Evolutionary conservation across 2,113 vertebrate species (phyloP).

Genomic region (Salminus brasiliensis): DNA sequence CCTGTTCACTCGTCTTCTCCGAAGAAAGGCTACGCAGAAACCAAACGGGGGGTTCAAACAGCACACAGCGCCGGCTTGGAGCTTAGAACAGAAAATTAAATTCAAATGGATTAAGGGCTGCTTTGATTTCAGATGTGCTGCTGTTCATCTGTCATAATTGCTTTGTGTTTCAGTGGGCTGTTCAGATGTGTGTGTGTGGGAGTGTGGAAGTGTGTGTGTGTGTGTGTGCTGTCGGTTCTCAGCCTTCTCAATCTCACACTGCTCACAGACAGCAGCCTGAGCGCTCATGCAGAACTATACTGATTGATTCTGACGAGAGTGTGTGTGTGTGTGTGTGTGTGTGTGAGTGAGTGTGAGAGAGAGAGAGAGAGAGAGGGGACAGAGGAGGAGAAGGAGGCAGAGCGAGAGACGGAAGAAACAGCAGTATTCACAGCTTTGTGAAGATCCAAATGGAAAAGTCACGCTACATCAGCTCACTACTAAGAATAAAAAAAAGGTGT

Average conservation of each 20-base stretch:
- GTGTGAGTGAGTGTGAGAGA: background rate
- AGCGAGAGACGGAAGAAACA: background rate
- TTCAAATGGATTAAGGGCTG: constrained; percentile 68
- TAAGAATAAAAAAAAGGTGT: background rate
- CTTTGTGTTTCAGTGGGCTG: constrained; percentile 55
- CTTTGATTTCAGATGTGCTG: constrained; percentile 64
- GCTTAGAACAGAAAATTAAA: constrained; percentile 60
- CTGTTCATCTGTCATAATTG: constrained; percentile 70
- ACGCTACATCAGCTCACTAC: background rate
- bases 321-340: constrained; percentile 33
- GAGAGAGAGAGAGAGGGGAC: constrained; percentile 13
- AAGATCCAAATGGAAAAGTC: constrained; percentile 20
- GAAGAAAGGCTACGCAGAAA: constrained; percentile 18
- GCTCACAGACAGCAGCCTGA: constrained; percentile 49
- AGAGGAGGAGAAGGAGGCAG: background rate
- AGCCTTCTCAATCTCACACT: constrained; percentile 53
- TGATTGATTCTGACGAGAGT: constrained; percentile 57
- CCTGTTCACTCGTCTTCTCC: background rate
- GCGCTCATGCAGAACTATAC: constrained; percentile 53
- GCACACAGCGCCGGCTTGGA: constrained; percentile 7
- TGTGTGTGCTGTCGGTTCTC: constrained; percentile 48
- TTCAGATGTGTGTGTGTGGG: constrained; percentile 45
- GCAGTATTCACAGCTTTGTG: constrained; percentile 22
- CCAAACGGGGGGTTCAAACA: background rate
- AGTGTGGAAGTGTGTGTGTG: background rate